Evolutionary conservation across 1,140 invertebrate genomes (phyloP).

Genomic region (Drosophila ogumai): DNA sequence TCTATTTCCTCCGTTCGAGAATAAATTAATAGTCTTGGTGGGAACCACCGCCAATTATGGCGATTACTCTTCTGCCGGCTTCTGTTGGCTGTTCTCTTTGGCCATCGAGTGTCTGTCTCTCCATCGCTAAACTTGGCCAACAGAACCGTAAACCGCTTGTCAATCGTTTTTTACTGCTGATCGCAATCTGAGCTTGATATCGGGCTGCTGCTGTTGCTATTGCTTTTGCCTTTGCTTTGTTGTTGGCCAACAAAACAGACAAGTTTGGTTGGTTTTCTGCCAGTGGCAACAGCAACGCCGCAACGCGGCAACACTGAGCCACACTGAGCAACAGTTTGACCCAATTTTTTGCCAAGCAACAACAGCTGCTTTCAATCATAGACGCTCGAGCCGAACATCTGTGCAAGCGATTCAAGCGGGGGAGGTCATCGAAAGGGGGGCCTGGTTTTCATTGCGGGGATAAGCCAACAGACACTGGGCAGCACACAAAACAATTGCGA

Average conservation of each 20-base stretch:
- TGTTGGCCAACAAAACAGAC: slow-evolving; percentile 75
- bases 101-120: slow-evolving; percentile 9
- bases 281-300: slow-evolving; percentile 31
- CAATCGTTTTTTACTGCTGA: slow-evolving; percentile 48
- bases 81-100: slow-evolving; percentile 21
- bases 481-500: slow-evolving; percentile 46
- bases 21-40: slow-evolving; percentile 32
- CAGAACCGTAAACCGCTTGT: slow-evolving; percentile 42
- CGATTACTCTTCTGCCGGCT: slow-evolving; percentile 25
- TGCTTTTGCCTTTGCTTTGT: slow-evolving; percentile 5
- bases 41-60: slow-evolving; percentile 15
- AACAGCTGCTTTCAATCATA: slow-evolving; percentile 53
- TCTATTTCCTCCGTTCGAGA: slow-evolving; percentile 3
- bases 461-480: slow-evolving; percentile 22
- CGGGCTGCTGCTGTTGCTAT: slow-evolving; percentile 26
- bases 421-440: slow-evolving; percentile 34
- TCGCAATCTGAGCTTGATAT: slow-evolving; percentile 37
- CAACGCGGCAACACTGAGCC: slow-evolving; percentile 8
- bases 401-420: slow-evolving; percentile 52
- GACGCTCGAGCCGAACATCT: slow-evolving; percentile 59
- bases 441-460: slow-evolving; percentile 1
- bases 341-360: slow-evolving; percentile 64
- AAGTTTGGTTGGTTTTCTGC: slow-evolving; percentile 71
- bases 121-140: slow-evolving; percentile 31
- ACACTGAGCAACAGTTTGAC: slow-evolving; percentile 66